phyloP scores from a whole-genome alignment of 2,113 vertebrate genomes.

The Coreoperca whiteheadi region DNA sequence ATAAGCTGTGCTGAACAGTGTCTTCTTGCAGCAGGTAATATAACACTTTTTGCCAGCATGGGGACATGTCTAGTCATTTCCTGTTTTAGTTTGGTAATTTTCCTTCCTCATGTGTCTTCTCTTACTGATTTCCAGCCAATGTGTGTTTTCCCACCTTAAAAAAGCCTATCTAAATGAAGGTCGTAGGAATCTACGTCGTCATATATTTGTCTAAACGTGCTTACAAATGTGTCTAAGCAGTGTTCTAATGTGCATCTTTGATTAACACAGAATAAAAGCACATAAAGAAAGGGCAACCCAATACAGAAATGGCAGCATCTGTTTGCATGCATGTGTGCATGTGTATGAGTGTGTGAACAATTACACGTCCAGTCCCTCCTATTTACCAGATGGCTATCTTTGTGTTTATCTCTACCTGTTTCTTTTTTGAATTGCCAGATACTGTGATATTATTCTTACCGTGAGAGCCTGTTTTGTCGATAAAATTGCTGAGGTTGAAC shows the following conservation, averaged over 20 bases:
- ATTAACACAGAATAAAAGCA: background rate
- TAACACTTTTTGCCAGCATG: background rate
- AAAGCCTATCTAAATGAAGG: background rate
- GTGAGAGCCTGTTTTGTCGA: conserved; percentile 98
- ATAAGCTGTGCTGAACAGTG: background rate
- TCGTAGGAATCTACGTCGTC: background rate
- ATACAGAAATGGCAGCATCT: background rate
- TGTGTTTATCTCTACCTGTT: conserved; percentile 14
- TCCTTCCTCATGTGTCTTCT: too few relatives aligned
- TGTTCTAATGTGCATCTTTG: background rate
- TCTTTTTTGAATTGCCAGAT: background rate
- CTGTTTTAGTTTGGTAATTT: too few relatives aligned
- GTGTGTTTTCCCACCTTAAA: too few relatives aligned
- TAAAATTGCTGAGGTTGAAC: conserved; percentile 99
- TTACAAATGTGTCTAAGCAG: background rate
- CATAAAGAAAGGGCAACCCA: background rate
- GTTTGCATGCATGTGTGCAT: background rate
- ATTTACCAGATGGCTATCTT: conserved; percentile 23
- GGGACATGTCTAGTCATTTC: too few relatives aligned
- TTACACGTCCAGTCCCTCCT: background rate
- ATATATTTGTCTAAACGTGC: background rate
- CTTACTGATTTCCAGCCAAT: too few relatives aligned
- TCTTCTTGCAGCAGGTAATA: background rate
- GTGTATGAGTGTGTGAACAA: background rate
- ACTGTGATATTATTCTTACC: conserved; percentile 84